Conservation (phyloP, 2,797 vertebrate genomes). For the Poeciliopsis paucimaculata region DNA sequence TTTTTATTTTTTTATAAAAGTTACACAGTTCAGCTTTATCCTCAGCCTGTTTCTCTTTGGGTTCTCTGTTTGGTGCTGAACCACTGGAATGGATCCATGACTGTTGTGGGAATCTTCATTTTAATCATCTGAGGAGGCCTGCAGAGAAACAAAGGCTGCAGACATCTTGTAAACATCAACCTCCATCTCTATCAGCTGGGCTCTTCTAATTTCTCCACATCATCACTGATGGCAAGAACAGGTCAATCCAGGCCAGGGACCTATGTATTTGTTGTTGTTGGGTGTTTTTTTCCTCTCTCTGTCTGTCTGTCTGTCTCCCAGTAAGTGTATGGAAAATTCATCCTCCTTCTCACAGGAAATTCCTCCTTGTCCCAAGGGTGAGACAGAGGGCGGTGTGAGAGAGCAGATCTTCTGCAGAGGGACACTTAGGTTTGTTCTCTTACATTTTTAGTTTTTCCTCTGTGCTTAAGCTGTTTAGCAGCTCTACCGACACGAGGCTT, state of each 20-base stretch:
- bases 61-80: background rate
- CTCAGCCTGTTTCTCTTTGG: background rate
- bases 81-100: background rate
- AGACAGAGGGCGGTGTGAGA: conserved; percentile 37
- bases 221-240: conserved; percentile 12
- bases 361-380: conserved; percentile 55
- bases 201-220: conserved; percentile 15
- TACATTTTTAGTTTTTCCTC: conserved; percentile 6
- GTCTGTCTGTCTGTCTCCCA: conserved; percentile 5
- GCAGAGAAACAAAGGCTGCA: background rate
- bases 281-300: conserved; percentile 1
- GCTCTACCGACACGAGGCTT: background rate
- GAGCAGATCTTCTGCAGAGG: conserved; percentile 27
- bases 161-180: conserved; percentile 25
- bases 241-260: conserved; percentile 50
- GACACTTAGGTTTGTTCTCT: background rate
- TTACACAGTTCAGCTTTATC: no score
- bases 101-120: conserved; percentile 30
- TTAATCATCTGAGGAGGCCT: background rate
- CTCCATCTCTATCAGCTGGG: conserved; percentile 42
- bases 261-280: conserved; percentile 35
- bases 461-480: background rate
- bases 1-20: no score
- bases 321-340: conserved; percentile 61
- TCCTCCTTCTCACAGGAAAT: conserved; percentile 69